Evolutionary conservation across 1,140 invertebrate species (phyloP).

Genomic region (Papilio polyxenes): DNA sequence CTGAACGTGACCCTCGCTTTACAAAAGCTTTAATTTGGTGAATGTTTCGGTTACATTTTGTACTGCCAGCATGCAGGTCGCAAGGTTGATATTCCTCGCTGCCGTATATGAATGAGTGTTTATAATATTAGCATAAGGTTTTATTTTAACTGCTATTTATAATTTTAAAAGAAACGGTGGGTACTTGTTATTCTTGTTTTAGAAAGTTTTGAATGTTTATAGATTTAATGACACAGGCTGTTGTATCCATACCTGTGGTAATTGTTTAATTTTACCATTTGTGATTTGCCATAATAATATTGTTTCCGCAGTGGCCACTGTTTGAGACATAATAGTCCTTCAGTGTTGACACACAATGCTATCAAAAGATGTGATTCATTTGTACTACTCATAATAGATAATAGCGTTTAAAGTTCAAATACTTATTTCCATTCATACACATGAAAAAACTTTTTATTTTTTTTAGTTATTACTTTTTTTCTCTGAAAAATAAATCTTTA

Average conservation of each 20-base stretch:
- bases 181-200: conserved; percentile 74
- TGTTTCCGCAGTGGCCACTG: not conserved
- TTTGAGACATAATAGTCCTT: not conserved
- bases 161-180: conserved; percentile 59
- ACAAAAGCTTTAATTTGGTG: conserved; percentile 77
- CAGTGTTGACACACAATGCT: not conserved
- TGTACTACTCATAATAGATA: conserved; percentile 3
- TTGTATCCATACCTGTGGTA: conserved; percentile 43
- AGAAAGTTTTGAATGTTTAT: conserved; percentile 73
- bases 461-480: conserved; percentile 29
- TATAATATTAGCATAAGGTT: conserved; percentile 61
- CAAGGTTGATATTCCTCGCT: conserved; percentile 48
- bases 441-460: conserved; percentile 20
- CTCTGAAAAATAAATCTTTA: conserved; percentile 26
- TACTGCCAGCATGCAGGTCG: conserved; percentile 42
- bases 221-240: conserved; percentile 53
- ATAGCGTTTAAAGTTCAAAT: conserved; percentile 19
- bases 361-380: conserved; percentile 6
- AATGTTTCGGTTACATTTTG: conserved; percentile 55
- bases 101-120: conserved; percentile 57
- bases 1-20: conserved; percentile 63
- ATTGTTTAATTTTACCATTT: conserved; percentile 48
- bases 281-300: conserved; percentile 36
- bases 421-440: conserved; percentile 21
- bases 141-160: conserved; percentile 69